A percentile compares a stretch with the other conserved stretches of the same genome.
These are phyloP conservation scores for Lepidochrysops patricia DNA, from an alignment of 2,888 invertebrate genomes.

Conservation along the genomic window DNA sequence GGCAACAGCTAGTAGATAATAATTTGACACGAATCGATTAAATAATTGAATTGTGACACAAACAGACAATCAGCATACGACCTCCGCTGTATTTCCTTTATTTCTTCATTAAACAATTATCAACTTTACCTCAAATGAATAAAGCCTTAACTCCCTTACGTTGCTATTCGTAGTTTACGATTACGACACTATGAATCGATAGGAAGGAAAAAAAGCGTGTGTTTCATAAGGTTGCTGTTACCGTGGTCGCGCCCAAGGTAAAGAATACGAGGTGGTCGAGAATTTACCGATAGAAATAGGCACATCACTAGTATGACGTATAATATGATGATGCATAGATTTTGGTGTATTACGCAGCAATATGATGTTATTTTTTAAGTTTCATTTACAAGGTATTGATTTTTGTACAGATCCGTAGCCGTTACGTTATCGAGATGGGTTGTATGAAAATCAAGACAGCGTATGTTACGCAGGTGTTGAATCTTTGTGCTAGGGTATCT, in stretches of 20 bases:
- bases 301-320: no score
- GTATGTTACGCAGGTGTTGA: no score
- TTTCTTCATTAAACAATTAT: slow-evolving; percentile 15
- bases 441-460: no score
- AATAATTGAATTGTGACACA: slow-evolving; percentile 11
- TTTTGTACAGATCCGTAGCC: no score
- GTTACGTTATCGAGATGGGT: no score
- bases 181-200: slow-evolving; percentile 15
- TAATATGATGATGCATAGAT: no score
- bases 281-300: background rate
- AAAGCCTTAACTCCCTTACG: background rate
- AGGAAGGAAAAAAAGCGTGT: slow-evolving; percentile 12
- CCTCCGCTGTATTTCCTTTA: slow-evolving; percentile 29
- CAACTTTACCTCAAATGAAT: slow-evolving; percentile 16
- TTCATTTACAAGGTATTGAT: no score
- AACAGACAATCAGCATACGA: slow-evolving; percentile 24
- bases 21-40: slow-evolving; percentile 3
- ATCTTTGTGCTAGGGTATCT: no score
- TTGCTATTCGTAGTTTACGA: slow-evolving; percentile 2
- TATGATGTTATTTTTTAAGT: no score
- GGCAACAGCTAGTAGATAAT: no score
- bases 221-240: background rate
- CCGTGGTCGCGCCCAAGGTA: slow-evolving; percentile 9
- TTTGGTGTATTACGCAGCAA: no score
- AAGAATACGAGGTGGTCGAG: background rate